Evolutionary conservation across 2,797 vertebrate species (phyloP).

Genomic region (Staurois parvus): DNA sequence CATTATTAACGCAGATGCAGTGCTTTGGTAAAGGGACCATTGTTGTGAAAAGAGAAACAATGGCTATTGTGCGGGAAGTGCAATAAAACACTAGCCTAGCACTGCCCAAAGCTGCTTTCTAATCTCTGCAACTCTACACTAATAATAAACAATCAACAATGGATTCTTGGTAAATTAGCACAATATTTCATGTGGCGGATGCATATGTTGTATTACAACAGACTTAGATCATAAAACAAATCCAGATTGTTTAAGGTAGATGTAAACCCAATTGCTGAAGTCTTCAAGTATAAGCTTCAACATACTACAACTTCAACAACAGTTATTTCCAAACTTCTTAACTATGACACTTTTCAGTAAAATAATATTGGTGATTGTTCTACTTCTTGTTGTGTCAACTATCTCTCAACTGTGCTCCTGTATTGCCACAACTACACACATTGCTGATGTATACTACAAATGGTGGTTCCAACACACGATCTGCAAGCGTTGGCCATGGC

Average conservation of each 20-base stretch:
- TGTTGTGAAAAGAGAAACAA: conserved; percentile 9
- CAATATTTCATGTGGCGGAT: neutral
- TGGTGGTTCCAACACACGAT: no score
- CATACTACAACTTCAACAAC: no score
- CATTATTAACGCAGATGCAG: conserved; percentile 38
- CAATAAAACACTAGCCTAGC: neutral
- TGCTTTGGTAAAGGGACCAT: conserved; percentile 11
- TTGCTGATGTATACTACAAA: no score
- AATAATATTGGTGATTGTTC: no score
- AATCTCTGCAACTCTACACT: neutral
- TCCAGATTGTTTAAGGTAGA: neutral
- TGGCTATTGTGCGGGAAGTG: conserved; percentile 1
- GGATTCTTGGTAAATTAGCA: neutral
- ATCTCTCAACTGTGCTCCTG: no score
- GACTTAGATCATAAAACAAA: neutral
- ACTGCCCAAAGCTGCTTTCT: neutral
- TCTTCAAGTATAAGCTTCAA: neutral
- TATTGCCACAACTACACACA: no score
- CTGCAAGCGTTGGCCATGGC: no score
- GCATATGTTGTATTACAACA: neutral
- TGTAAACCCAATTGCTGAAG: no score
- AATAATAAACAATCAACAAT: neutral
- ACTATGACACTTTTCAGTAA: no score
- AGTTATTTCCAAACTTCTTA: no score
- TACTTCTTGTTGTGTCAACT: no score